These are phyloP conservation scores for Chondrilla cf. caribensis DNA, from an alignment of 37 sponge, comb jelly and placozoan genomes.

Conservation along the genomic window DNA sequence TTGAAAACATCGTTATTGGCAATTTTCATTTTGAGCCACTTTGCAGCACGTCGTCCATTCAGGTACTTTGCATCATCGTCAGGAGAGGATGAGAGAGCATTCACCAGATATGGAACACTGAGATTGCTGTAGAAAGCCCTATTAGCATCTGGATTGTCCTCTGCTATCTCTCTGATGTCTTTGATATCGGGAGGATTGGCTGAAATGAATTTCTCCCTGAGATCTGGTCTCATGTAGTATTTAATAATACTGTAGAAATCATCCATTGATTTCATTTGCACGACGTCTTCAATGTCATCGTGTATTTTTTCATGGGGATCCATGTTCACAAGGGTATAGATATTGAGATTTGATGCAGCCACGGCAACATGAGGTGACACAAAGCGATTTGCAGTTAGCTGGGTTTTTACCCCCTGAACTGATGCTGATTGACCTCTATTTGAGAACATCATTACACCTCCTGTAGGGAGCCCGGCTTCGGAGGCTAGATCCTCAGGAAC, in stretches of 20 bases:
- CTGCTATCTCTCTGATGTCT: not conserved
- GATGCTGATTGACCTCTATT: no score
- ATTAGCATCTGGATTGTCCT: not conserved
- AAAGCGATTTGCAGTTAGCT: no score
- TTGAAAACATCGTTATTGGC: not conserved
- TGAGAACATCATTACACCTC: no score
- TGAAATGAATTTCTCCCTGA: not conserved
- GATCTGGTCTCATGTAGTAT: not conserved
- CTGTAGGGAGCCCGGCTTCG: not conserved
- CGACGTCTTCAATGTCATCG: not conserved
- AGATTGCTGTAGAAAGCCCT: not conserved
- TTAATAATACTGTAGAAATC: not conserved
- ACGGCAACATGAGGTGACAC: no score
- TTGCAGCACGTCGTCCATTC: not conserved
- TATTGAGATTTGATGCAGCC: no score
- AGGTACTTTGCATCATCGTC: not conserved
- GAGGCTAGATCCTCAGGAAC: no score
- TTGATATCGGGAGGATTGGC: not conserved
- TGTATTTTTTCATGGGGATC: not conserved
- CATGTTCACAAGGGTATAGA: no score
- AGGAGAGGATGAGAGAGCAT: not conserved
- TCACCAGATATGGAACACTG: not conserved
- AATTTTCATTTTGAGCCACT: not conserved
- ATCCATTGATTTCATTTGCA: constrained; percentile 1
- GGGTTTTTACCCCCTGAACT: no score